A percentile compares a stretch with the other conserved stretches of the same genome.
phyloP scores from a whole-genome alignment of 2,888 invertebrate species.

The Syrphus vitripennis region DNA sequence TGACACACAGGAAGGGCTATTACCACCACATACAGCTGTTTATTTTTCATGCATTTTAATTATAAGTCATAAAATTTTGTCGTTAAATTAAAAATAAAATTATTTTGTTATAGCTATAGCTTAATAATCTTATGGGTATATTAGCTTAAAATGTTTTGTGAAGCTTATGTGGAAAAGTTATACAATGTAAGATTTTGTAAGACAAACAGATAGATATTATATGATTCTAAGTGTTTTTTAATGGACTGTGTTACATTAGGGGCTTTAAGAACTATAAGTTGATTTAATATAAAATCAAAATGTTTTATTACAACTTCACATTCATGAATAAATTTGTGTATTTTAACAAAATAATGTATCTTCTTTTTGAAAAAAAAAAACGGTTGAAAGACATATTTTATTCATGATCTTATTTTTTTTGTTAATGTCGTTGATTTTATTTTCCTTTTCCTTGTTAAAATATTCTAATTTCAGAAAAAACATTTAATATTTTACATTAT shows the following conservation, averaged over 20 bases:
- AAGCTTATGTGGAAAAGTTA: background rate
- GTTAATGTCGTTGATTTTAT: too few relatives aligned
- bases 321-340: too few relatives aligned
- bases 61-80: conserved; percentile 7
- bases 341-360: too few relatives aligned
- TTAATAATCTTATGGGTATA: background rate
- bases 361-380: too few relatives aligned
- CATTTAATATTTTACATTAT: too few relatives aligned
- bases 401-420: too few relatives aligned
- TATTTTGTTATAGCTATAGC: background rate
- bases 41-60: conserved; percentile 19
- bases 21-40: background rate
- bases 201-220: background rate
- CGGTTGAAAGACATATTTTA: too few relatives aligned
- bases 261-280: background rate
- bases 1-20: background rate
- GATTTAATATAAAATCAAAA: too few relatives aligned
- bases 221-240: background rate
- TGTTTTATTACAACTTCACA: too few relatives aligned
- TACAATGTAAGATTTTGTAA: background rate
- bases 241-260: background rate
- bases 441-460: too few relatives aligned
- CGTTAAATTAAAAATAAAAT: background rate
- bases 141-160: background rate
- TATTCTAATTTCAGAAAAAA: too few relatives aligned